A percentile compares a stretch with the other conserved stretches of the same genome.
Conservation (phyloP, 2,113 vertebrate genomes). For the Lepisosteus oculatus region DNA sequence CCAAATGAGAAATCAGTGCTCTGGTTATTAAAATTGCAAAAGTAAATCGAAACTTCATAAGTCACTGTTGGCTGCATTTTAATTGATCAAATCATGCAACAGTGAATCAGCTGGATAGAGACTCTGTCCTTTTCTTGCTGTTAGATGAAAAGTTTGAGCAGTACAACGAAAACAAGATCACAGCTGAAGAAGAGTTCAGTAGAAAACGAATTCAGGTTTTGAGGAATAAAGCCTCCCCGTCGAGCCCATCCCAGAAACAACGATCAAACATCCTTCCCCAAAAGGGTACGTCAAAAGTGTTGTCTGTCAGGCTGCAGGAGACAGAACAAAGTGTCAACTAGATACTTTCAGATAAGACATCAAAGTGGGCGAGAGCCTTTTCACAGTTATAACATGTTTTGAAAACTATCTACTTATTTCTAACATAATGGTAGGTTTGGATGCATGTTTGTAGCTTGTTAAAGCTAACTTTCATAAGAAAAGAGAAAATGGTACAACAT, state of each 20-base stretch:
- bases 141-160: conserved; percentile 21
- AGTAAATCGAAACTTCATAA: no score
- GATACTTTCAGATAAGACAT: not conserved
- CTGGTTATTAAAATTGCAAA: no score
- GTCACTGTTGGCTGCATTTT: no score
- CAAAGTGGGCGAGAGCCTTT: not conserved
- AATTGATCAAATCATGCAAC: no score
- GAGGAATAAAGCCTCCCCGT: conserved; percentile 5
- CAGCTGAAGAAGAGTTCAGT: not conserved
- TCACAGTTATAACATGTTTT: no score
- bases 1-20: not conserved
- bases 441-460: no score
- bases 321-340: not conserved
- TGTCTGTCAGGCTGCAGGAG: not conserved
- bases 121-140: not conserved
- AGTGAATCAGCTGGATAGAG: no score
- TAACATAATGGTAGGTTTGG: no score
- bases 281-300: conserved; percentile 30
- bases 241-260: not conserved
- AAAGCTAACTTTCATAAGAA: no score
- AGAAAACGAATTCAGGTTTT: conserved; percentile 11
- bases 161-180: conserved; percentile 9
- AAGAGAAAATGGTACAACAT: no score
- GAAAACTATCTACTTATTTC: no score
- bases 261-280: not conserved